Percentiles rank a stretch among this genome's conserved stretches.
These are phyloP conservation scores for Habrosyne pyritoides DNA, from an alignment of 2,888 invertebrate species.

Conservation along the genomic window DNA sequence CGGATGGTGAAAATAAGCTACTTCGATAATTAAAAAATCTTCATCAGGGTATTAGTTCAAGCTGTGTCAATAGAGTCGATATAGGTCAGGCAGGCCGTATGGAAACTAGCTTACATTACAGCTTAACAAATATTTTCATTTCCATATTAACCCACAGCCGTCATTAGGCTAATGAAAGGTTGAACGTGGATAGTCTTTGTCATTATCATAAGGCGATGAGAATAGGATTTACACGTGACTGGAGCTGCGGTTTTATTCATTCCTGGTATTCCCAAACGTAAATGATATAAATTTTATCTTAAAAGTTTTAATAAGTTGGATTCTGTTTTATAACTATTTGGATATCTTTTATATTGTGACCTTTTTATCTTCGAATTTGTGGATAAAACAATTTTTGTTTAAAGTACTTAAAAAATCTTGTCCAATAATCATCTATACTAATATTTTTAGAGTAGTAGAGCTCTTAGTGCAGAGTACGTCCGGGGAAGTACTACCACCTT, in stretches of 20 bases:
- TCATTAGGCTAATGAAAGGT: conserved; percentile 7
- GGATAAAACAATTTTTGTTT: no score
- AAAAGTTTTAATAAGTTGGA: no score
- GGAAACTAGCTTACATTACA: not conserved
- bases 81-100: not conserved
- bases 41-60: not conserved
- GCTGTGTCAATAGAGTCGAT: not conserved
- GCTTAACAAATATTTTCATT: conserved; percentile 6
- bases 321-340: no score
- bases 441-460: no score
- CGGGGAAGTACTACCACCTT: no score
- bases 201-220: not conserved
- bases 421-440: no score
- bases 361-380: no score
- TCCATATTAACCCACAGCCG: not conserved
- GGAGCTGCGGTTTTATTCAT: not conserved
- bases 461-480: no score
- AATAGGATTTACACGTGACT: not conserved
- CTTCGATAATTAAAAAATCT: not conserved
- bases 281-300: no score
- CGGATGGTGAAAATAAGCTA: not conserved
- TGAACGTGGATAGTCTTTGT: not conserved
- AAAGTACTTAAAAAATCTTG: no score
- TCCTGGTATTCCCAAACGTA: not conserved
- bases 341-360: no score